Evolutionary conservation across 2,888 invertebrate genomes (phyloP).

Genomic region (Drosophila yooni): DNA sequence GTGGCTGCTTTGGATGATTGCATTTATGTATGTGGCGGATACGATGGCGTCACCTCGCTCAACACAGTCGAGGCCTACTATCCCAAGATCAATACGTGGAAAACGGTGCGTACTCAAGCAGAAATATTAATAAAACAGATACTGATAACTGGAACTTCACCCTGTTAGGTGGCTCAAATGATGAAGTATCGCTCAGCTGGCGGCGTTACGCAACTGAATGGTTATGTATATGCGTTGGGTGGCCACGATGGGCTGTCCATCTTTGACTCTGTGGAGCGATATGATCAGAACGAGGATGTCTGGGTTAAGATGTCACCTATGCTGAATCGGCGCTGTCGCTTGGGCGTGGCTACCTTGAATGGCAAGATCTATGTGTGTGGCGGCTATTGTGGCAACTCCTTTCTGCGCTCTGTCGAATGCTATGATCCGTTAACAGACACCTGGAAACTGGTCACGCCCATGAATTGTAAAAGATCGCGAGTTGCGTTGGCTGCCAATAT

Average conservation of each 20-base stretch:
- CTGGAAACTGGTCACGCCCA: constrained; percentile 92
- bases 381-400: constrained; percentile 93
- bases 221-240: constrained; percentile 92
- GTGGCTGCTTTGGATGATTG: constrained; percentile 92
- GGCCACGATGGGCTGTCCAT: constrained; percentile 95
- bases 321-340: constrained; percentile 92
- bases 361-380: constrained; percentile 94
- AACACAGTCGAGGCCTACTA: constrained; percentile 93
- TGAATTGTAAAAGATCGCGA: constrained; percentile 93
- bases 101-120: constrained; percentile 86
- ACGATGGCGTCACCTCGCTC: constrained; percentile 93
- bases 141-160: not conserved
- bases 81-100: constrained; percentile 90
- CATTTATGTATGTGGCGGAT: constrained; percentile 94
- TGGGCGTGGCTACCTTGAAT: constrained; percentile 92
- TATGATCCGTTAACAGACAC: constrained; percentile 90
- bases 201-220: constrained; percentile 88
- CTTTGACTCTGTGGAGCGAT: constrained; percentile 94
- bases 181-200: constrained; percentile 88
- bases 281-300: constrained; percentile 89
- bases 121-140: not conserved
- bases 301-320: constrained; percentile 92
- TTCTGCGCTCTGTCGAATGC: constrained; percentile 92
- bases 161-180: constrained; percentile 84
- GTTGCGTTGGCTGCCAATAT: constrained; percentile 93